Base-by-base conservation (phyloP, 2,888 invertebrate genomes). In the Scaptomyza parva region DNA sequence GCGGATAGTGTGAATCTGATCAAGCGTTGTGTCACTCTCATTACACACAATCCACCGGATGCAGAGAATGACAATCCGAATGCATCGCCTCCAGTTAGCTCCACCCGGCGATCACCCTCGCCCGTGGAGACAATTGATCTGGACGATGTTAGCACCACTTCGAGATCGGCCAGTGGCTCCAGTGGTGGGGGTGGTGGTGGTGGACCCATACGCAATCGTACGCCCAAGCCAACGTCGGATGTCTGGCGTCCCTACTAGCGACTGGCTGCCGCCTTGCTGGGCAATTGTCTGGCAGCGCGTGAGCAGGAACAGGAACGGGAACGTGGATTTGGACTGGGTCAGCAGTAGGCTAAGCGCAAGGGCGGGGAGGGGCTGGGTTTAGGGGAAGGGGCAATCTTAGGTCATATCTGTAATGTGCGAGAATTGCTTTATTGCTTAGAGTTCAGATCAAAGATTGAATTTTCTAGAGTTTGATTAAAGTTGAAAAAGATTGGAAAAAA, bases 191-290 rank as follows among this genome's bases (percentile, higher is more conserved):
- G 70, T 5, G 83, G 73, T 0, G 70, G 65, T 3, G 84, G 70
- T 5, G 83, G 85, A 2, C 84, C 83, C 1, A 92, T 91, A 52
- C 91, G 92, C 57, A 92, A 92, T 58, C 92, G 92, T 53, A 90
- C 91, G 47, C 88, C 91, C 78, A 90, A 88, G 78, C 92, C 89
- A 88, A 85, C 94, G 58, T 93, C 94, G n/a, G 95, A 96, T 87
- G 96, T 96, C 61, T 96, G 96, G 96, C 93, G 96, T 88, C 96
- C 96, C 14, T 96, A 96, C 91, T 96, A 91, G 91, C 90, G 90
- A 78, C 86, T 86, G 81, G 89, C 88, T 65, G 88, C 88, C 81
- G 88, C 89, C 80, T 78, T 85, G 77, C 75, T 85, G 63, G 86
- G 84, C 83, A 77, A 51, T 48, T 78, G 83, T 67, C 80, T 83